A percentile compares a stretch with the other conserved stretches of the same genome.
Evolutionary conservation across 2,888 invertebrate species (phyloP).

Genomic region (Toxonevra muliebris): DNA sequence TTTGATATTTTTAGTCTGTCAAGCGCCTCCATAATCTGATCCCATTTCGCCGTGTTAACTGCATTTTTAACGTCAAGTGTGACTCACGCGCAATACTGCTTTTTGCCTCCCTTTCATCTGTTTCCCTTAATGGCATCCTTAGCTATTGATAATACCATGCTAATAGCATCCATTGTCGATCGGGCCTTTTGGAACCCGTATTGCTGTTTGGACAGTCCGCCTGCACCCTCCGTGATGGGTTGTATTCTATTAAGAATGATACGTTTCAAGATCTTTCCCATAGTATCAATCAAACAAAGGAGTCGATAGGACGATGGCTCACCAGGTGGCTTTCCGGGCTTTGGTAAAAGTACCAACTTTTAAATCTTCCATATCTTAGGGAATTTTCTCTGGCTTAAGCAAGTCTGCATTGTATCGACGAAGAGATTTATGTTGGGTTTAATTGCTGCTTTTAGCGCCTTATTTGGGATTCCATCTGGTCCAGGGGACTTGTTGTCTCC

Average conservation of each 20-base stretch:
- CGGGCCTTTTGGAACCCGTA: conserved; percentile 19
- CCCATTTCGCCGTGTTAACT: conserved; percentile 30
- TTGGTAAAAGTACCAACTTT: conserved; percentile 16
- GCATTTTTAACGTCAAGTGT: conserved; percentile 29
- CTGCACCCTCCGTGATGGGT: background rate
- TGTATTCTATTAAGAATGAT: conserved; percentile 6
- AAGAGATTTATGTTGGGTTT: conserved; percentile 1
- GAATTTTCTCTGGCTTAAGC: conserved; percentile 9
- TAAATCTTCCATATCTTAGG: conserved; percentile 19
- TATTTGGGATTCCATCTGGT: conserved; percentile 18
- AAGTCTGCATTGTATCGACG: background rate
- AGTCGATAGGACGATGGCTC: conserved; percentile 18
- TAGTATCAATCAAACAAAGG: conserved; percentile 18
- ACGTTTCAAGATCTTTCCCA: conserved; percentile 10
- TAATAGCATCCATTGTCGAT: conserved; percentile 18
- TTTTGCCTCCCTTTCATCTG: conserved; percentile 18
- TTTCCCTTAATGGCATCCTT: conserved; percentile 18
- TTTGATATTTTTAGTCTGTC: background rate
- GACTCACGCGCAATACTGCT: conserved; percentile 21
- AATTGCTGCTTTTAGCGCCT: conserved; percentile 16
- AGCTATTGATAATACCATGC: conserved; percentile 1
- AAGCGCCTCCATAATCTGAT: conserved; percentile 3
- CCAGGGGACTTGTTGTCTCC: conserved; percentile 16
- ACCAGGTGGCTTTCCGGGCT: conserved; percentile 14
- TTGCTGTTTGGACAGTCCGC: conserved; percentile 7